Evolutionary conservation across 1,140 invertebrate species (phyloP).

Genomic region (Yoshiicerus persimilis): DNA sequence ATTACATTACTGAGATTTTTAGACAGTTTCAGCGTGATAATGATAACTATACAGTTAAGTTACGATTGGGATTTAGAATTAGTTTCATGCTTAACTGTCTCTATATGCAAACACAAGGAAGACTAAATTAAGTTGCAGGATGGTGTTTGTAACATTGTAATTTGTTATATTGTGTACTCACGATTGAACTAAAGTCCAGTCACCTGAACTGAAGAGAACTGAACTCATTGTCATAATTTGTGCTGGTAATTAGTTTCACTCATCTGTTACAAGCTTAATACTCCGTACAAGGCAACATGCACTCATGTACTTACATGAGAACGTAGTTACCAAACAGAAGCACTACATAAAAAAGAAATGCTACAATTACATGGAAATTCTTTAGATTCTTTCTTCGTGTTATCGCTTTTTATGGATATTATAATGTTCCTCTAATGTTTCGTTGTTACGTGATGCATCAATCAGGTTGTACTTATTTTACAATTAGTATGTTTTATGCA

Average conservation of each 20-base stretch:
- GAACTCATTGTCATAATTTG: not conserved
- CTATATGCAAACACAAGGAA: not conserved
- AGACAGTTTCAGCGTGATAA: constrained; percentile 7
- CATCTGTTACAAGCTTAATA: not conserved
- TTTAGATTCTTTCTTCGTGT: not conserved
- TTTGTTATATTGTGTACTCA: not conserved
- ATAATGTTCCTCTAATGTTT: not conserved
- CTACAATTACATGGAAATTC: not conserved
- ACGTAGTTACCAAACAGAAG: not conserved
- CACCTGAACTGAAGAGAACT: not conserved
- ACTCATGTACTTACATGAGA: not conserved
- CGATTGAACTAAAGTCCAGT: not conserved
- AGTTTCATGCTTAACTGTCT: not conserved
- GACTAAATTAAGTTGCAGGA: not conserved
- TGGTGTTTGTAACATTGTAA: not conserved
- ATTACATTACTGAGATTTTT: not conserved
- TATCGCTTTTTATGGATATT: not conserved
- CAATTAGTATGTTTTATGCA: not conserved
- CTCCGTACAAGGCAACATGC: not conserved
- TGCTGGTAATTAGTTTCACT: not conserved
- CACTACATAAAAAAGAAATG: not conserved
- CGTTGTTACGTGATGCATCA: not conserved
- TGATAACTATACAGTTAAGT: not conserved
- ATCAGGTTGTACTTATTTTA: not conserved
- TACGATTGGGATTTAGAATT: not conserved